Base-by-base conservation (phyloP, 2,797 vertebrate species). In the Amazonetta brasiliensis region DNA sequence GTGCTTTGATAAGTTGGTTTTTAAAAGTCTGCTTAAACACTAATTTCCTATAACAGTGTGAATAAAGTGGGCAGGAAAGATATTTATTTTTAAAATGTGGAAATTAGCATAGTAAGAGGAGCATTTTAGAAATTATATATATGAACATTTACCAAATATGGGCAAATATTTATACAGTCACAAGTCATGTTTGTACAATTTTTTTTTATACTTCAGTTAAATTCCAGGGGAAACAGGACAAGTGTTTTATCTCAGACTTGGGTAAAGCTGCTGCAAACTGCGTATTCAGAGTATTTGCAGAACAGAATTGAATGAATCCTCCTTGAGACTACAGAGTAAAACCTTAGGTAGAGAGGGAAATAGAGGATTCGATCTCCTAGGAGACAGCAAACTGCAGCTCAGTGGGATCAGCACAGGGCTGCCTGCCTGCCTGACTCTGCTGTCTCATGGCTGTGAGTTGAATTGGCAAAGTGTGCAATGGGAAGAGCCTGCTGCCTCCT, bases 131-230 rank as follows among this genome's bases (percentile, higher is more conserved):
- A 96, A 93, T 81, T 69, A 75, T 62, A 43, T 58, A 35, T 23
- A 33, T 41, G 84, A 80, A 81, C 43, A 52, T 85, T 71, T 91
- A 41, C 87, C 79, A 96, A 94, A 94, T 84, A 92, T 71, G 48
- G 80, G 54, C 74, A 93, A 95, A 92, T 87, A 94, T 93, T 95
- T 92, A 48, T 55, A 78, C 7, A 94, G 46, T 58, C 76, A 21
- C 31, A 39, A 75, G 64, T 83, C 63, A 6, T 75, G 55, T 83
- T 94, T 94, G 83, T 31, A 60, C 76, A 22, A 69, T 69, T 44
- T 58, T 44, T 56, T 71, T 72, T 91, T 21, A 73, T 80, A 77
- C 78, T 85, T 90, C 71, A 85, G 87, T 69, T 74, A 90, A 96
- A 96, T 96, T 96, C 93, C 88, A 83, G 74, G 62, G 60, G 43